These are phyloP conservation scores for Melanotaenia boesemani DNA, from an alignment of 2,797 vertebrate genomes.

Conservation along the genomic window DNA sequence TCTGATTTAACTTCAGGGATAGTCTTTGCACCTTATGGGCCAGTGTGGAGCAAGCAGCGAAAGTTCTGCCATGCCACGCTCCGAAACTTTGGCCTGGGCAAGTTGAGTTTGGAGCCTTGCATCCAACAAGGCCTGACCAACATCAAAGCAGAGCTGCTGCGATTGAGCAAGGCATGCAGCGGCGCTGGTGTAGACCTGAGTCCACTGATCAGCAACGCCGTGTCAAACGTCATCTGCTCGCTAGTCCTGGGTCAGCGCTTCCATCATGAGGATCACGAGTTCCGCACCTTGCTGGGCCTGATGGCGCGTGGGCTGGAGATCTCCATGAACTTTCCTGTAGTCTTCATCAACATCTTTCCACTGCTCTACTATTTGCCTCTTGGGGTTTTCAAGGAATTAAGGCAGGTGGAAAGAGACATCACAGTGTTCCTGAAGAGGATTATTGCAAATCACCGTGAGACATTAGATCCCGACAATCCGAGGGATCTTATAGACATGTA, in stretches of 20 bases:
- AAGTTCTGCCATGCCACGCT: slow-evolving; percentile 92
- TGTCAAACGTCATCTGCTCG: slow-evolving; percentile 96
- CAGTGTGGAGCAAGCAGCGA: slow-evolving; percentile 91
- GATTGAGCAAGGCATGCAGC: slow-evolving; percentile 59
- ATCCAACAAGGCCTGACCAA: slow-evolving; percentile 88
- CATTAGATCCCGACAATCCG: slow-evolving; percentile 86
- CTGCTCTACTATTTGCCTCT: slow-evolving; percentile 92
- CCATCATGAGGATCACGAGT: slow-evolving; percentile 87
- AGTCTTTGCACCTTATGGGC: slow-evolving; percentile 93
- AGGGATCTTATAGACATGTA: slow-evolving; percentile 97
- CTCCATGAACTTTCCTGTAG: slow-evolving; percentile 83
- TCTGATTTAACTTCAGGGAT: slow-evolving; percentile 82
- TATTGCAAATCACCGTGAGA: slow-evolving; percentile 87
- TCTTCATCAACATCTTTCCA: slow-evolving; percentile 92
- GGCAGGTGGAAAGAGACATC: slow-evolving; percentile 89
- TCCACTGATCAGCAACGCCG: slow-evolving; percentile 86
- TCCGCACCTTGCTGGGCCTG: slow-evolving; percentile 86
- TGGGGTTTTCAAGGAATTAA: slow-evolving; percentile 89
- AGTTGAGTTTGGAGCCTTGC: slow-evolving; percentile 91
- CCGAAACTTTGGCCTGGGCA: slow-evolving; percentile 92
- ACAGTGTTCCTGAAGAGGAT: slow-evolving; percentile 90
- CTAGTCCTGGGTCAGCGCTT: slow-evolving; percentile 92
- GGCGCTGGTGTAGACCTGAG: slow-evolving; percentile 80
- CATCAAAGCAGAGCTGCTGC: slow-evolving; percentile 88
- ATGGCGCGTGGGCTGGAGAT: slow-evolving; percentile 91